These are phyloP conservation scores for Melanophora roralis DNA, from an alignment of 2,888 invertebrate genomes.

Conservation along the genomic window DNA sequence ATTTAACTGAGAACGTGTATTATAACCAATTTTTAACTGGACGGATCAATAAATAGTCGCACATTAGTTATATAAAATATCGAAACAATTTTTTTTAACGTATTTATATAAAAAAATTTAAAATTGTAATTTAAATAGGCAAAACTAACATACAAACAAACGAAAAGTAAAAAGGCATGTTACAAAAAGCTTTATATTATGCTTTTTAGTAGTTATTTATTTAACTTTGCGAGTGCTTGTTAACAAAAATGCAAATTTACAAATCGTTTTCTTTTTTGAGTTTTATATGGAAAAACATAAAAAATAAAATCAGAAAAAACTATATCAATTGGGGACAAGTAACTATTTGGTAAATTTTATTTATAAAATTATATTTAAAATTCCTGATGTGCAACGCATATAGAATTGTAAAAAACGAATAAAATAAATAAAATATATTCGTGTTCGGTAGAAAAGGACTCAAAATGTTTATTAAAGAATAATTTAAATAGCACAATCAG, in stretches of 20 bases:
- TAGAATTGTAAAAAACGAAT: not conserved
- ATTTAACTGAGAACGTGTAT: no score
- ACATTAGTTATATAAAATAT: no score
- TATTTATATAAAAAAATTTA: no score
- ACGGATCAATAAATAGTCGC: no score
- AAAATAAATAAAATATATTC: no score
- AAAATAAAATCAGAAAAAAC: not conserved
- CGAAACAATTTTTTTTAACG: no score
- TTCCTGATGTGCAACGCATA: not conserved
- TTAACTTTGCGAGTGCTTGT: not conserved
- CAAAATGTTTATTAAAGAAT: constrained; percentile 27
- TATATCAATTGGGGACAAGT: not conserved
- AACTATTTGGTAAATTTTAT: not conserved
- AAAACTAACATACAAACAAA: no score
- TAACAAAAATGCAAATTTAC: not conserved
- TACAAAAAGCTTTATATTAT: no score
- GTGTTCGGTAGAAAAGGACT: constrained; percentile 28
- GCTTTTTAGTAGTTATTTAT: no score
- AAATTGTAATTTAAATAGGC: no score
- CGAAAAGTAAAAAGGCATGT: no score
- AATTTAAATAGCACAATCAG: constrained; percentile 47
- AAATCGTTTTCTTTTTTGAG: not conserved
- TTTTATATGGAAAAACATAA: not conserved
- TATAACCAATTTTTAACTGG: no score
- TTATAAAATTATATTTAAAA: not conserved